A percentile compares a stretch with the other conserved stretches of the same genome.
Conservation (phyloP, 2,113 vertebrate species). For the Brachypodius melanocephalos region DNA sequence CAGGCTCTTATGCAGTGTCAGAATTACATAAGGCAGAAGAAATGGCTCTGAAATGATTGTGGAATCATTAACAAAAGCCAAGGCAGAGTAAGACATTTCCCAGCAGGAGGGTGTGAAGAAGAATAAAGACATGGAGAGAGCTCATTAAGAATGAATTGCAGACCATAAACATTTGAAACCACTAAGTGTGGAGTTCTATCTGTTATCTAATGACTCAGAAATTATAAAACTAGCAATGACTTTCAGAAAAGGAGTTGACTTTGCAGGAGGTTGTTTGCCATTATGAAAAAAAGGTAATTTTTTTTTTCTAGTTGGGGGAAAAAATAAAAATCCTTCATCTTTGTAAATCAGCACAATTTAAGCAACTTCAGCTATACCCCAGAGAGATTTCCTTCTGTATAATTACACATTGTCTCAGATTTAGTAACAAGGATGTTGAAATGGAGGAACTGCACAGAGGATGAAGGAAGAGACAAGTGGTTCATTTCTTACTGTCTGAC, state of each 20-base stretch:
- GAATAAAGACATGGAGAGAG: constrained; percentile 86
- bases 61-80: constrained; percentile 85
- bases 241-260: constrained; percentile 83
- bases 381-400: constrained; percentile 71
- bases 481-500: constrained; percentile 46
- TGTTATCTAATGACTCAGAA: constrained; percentile 88
- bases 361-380: constrained; percentile 71
- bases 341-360: constrained; percentile 78
- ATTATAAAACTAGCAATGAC: constrained; percentile 85
- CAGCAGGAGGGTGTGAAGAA: constrained; percentile 82
- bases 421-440: constrained; percentile 62
- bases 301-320: constrained; percentile 32
- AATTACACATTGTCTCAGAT: constrained; percentile 71
- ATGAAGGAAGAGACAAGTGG: constrained; percentile 55
- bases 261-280: constrained; percentile 80
- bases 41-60: constrained; percentile 84
- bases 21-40: constrained; percentile 85
- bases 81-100: constrained; percentile 84
- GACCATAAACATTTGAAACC: constrained; percentile 88
- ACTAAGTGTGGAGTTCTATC: constrained; percentile 86
- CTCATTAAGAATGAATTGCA: constrained; percentile 90
- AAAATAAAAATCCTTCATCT: constrained; percentile 66
- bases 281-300: constrained; percentile 68
- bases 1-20: constrained; percentile 76
- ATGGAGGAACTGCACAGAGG: constrained; percentile 24